Conservation (phyloP, 2,888 invertebrate species). For the Perizoma affinitatum region DNA sequence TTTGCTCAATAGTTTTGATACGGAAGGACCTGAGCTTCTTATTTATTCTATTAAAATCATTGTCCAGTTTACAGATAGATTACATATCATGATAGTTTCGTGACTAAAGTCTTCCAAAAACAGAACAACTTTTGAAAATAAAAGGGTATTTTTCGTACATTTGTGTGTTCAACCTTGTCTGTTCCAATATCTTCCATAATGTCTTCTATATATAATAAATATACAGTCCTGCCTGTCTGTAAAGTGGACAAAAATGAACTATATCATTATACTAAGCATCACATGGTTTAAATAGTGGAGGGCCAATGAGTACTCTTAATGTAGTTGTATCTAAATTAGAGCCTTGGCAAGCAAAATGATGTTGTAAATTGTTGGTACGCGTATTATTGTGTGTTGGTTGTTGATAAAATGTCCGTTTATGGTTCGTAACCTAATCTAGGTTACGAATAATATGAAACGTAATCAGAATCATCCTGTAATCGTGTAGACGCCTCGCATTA, state of each 20-base stretch:
- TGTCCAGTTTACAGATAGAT: slow-evolving; percentile 30
- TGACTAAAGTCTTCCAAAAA: neutral
- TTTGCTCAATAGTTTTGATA: slow-evolving; percentile 60
- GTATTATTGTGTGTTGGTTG: slow-evolving; percentile 49
- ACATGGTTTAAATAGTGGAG: slow-evolving; percentile 54
- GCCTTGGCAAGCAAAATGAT: slow-evolving; percentile 51
- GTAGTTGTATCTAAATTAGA: slow-evolving; percentile 44
- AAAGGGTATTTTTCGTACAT: too few relatives aligned
- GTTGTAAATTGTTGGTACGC: slow-evolving; percentile 40
- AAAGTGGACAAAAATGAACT: slow-evolving; percentile 37
- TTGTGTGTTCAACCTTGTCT: neutral
- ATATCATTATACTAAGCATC: slow-evolving; percentile 57
- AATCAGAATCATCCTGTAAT: too few relatives aligned
- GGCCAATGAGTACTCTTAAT: slow-evolving; percentile 64
- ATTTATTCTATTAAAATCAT: slow-evolving; percentile 36
- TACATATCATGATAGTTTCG: neutral
- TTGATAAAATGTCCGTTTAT: neutral
- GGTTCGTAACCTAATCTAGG: neutral
- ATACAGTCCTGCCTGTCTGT: slow-evolving; percentile 29
- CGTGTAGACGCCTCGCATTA: too few relatives aligned
- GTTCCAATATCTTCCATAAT: slow-evolving; percentile 8
- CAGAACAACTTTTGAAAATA: too few relatives aligned
- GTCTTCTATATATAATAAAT: slow-evolving; percentile 4
- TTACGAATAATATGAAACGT: neutral
- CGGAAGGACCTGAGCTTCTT: slow-evolving; percentile 57